Evolutionary conservation across 2,797 vertebrate species (phyloP), one percentile per base, ranked within the genome.

Genomic region (Hoplostethus mediterraneus): DNA sequence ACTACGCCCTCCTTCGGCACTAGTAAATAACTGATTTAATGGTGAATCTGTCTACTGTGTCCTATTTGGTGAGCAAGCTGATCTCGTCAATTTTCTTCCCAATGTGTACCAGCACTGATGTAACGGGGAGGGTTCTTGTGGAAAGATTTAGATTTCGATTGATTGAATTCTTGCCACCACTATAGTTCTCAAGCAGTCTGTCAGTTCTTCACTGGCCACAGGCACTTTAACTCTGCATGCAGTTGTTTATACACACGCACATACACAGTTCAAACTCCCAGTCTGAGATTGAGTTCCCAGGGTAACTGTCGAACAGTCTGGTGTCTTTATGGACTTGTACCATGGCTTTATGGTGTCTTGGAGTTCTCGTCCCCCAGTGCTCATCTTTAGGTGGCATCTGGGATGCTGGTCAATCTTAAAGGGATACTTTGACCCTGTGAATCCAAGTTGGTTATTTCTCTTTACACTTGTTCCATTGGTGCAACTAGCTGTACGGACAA

Each of bases 141-240:
- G 61, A 73, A 72, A 72, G 48, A 45, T 42, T 67, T 38, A 38
- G 47, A 71, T 36, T 21, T 21, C 1, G 21, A 21, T 21, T 21
- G 21, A 21, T 21, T 21, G 21, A 52, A 36, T 63, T 71, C 44
- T 67, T 69, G 31, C 57, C 67, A 62, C 56, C 69, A 49, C 72
- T 75, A 60, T 59, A 51, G 36, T 70, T 60, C 49, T 85, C 40
- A 71, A 70, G 59, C 65, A 64, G 68, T 64, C 64, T 14, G 60
- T 74, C 69, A 55, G 17, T 71, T 71, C 57, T 62, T 79, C 33
- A 67, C 48, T 66, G 59, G 68, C 38, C 71, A 77, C 45, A 57
- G 66, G 63, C 75, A 68, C 73, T 80, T 81, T 67, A 77, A 67
- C 61, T 77, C 54, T 74, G 64, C 67, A 67, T 56, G 56, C 56